Evolutionary conservation across 2,888 invertebrate species (phyloP), one percentile per base, ranked within the genome.

Genomic region (Clusia tigrina): DNA sequence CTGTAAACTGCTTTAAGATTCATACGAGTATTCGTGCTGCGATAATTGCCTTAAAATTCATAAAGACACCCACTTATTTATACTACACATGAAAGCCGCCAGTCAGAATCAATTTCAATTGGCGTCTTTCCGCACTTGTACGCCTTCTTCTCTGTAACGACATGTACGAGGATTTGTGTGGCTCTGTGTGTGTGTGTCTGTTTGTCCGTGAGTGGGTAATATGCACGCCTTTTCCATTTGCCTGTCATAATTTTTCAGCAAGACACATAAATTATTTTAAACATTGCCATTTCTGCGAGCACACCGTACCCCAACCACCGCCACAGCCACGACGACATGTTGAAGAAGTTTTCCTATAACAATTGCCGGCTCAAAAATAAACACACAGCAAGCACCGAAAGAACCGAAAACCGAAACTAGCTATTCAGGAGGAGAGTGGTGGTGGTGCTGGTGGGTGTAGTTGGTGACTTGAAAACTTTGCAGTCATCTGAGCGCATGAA

Each of bases 401-500:
- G n/a, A n/a, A n/a, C n/a, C n/a, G n/a, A n/a, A n/a, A n/a, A n/a
- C n/a, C n/a, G n/a, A n/a, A n/a, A n/a, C n/a, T n/a, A n/a, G n/a
- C n/a, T n/a, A n/a, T n/a, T n/a, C n/a, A n/a, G n/a, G n/a, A n/a
- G n/a, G n/a, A n/a, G n/a, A n/a, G n/a, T n/a, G n/a, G n/a, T n/a
- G n/a, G n/a, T n/a, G n/a, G n/a, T n/a, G n/a, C n/a, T n/a, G n/a
- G n/a, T n/a, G n/a, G n/a, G n/a, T n/a, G n/a, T n/a, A n/a, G n/a
- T n/a, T n/a, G n/a, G n/a, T n/a, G n/a, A n/a, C n/a, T n/a, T 48
- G 48, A 18, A 48, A 20, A 20, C 22, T 48, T 48, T 20, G 18
- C 48, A 18, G 48, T n/a, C n/a, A n/a, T n/a, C 48, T 48, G 2
- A 6, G 18, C 48, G 48, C 48, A 48, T 48, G 22, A 48, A 48